These are phyloP conservation scores for Eupleurogrammus muticus DNA, from an alignment of 2,797 vertebrate genomes.

Conservation along the genomic window DNA sequence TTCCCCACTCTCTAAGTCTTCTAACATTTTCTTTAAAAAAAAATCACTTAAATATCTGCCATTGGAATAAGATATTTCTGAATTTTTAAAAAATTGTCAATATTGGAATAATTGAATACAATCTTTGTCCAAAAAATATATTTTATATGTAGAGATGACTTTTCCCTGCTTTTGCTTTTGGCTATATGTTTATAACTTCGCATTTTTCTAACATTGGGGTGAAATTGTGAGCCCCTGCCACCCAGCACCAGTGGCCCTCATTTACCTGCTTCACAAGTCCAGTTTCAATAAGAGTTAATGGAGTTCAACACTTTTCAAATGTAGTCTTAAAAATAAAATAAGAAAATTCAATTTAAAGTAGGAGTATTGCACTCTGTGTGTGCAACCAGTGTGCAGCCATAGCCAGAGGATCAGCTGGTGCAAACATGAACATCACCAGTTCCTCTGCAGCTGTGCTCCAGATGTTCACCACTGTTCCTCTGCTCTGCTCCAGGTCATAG, in stretches of 20 bases:
- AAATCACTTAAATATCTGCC: too few relatives aligned
- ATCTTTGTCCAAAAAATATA: too few relatives aligned
- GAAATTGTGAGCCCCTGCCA: conserved; percentile 74
- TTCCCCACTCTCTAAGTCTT: too few relatives aligned
- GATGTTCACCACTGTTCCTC: conserved; percentile 59
- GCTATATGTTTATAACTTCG: neutral
- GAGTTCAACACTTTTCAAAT: conserved; percentile 54
- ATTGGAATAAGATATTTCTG: too few relatives aligned
- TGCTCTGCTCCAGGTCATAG: conserved; percentile 63
- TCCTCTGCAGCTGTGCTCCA: conserved; percentile 72
- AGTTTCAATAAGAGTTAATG: conserved; percentile 73
- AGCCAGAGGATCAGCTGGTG: neutral
- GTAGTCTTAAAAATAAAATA: conserved; percentile 64
- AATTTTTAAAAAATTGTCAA: too few relatives aligned
- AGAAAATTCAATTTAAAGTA: too few relatives aligned
- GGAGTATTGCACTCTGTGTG: neutral
- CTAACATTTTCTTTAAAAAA: too few relatives aligned
- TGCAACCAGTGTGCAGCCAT: neutral
- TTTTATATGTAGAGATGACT: neutral
- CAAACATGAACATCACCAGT: conserved; percentile 64
- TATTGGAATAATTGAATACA: too few relatives aligned
- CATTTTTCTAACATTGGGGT: conserved; percentile 65
- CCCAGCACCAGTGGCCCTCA: conserved; percentile 80
- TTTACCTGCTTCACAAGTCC: conserved; percentile 76
- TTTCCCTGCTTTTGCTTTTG: neutral